Base-by-base conservation (phyloP, 2,113 vertebrate species). In the Halcyon malimbica region DNA sequence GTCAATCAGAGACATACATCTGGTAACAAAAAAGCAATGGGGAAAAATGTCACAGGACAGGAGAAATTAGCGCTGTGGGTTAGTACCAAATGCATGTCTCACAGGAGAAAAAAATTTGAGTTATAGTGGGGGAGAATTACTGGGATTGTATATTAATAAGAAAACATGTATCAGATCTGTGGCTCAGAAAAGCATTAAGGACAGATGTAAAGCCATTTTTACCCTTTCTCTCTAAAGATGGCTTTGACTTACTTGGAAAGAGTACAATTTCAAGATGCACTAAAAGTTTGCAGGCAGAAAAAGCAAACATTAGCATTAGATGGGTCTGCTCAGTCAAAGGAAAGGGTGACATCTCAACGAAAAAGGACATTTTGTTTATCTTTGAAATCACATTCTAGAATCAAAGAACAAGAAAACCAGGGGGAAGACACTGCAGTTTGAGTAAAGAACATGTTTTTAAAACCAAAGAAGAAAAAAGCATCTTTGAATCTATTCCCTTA, bases 1-100 rank as follows among this genome's bases (percentile, higher is more conserved):
- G 98, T 98, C 98, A 98, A 94, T 98, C 98, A 98, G 94, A 97
- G 83, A 91, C 83, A 96, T 82, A 89, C 83, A 96, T 94, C 96
- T 94, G 90, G 97, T 95, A 97, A 96, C 92, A 96, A 96, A 96
- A 93, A 97, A 94, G 94, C 76, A 94, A 78, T 44, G 95, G 97
- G 95, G 93, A 91, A 97, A 97, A 97, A 95, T 97, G 97, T 96
- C 97, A 97, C 91, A 97, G 96, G 94, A 98, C 91, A 91, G 91
- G 89, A 98, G 93, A 89, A 93, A 91, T 82, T 84, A 69, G 71
- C 94, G 93, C 68, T 93, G 24, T 74, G 33, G 85, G 77, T 70
- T 75, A 91, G 83, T 90, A 97, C 87, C 96, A 97, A 97, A 94
- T 18, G 14, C 64, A 68, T 9, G 13, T 93, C 89, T 95, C 78